Conservation (phyloP, 1,140 invertebrate genomes). For the Ostrea edulis region DNA sequence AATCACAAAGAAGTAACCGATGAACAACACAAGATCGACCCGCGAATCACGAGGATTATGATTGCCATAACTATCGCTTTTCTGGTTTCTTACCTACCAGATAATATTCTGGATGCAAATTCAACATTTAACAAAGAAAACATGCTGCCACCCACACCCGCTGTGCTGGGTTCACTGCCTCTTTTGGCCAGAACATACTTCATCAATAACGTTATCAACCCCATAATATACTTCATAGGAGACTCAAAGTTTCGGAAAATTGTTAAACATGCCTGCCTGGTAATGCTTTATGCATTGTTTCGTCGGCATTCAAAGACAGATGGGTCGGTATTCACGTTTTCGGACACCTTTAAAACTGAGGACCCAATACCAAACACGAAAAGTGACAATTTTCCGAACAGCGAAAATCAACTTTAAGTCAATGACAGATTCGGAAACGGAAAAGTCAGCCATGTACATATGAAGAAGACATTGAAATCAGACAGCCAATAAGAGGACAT, state of each 20-base stretch:
- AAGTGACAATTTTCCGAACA: too few relatives aligned
- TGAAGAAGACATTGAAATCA: too few relatives aligned
- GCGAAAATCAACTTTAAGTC: too few relatives aligned
- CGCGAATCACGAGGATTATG: conserved; percentile 43
- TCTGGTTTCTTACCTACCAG: conserved; percentile 44
- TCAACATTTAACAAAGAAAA: conserved; percentile 36
- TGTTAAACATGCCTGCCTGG: background rate
- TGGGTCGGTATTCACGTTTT: background rate
- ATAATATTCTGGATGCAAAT: conserved; percentile 25
- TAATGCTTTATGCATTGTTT: background rate
- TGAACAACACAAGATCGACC: background rate
- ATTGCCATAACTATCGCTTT: conserved; percentile 42
- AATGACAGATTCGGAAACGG: too few relatives aligned
- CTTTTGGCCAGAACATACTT: conserved; percentile 38
- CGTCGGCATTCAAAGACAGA: background rate
- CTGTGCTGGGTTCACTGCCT: conserved; percentile 24
- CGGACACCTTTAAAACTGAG: background rate
- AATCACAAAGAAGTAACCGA: too few relatives aligned
- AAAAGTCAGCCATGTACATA: too few relatives aligned
- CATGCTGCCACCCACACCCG: background rate
- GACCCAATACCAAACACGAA: too few relatives aligned
- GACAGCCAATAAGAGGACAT: too few relatives aligned
- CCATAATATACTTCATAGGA: conserved; percentile 40
- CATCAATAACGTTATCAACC: conserved; percentile 49
- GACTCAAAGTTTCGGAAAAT: conserved; percentile 42